Evolutionary conservation across 2,797 vertebrate species (phyloP).

Genomic region (Prunella strophiata): DNA sequence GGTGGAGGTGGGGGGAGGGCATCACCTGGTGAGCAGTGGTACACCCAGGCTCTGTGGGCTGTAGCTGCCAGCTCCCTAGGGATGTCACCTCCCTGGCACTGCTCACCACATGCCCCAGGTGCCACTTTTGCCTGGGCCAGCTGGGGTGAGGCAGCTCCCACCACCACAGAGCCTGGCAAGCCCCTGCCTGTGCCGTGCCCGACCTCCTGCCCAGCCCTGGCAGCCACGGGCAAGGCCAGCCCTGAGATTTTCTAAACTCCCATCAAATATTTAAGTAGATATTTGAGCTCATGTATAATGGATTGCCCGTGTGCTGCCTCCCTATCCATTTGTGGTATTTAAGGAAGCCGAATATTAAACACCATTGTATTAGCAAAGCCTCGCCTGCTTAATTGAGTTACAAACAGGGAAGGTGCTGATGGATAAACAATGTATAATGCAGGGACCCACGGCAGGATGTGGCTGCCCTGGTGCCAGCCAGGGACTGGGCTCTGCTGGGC

Average conservation of each 20-base stretch:
- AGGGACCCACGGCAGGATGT: background rate
- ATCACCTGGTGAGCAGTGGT: background rate
- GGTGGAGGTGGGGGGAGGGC: background rate
- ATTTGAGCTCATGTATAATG: slow-evolving; percentile 68
- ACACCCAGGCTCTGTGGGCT: background rate
- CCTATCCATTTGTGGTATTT: slow-evolving; percentile 61
- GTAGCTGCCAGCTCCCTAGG: background rate
- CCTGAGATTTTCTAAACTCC: slow-evolving; percentile 34
- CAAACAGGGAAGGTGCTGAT: slow-evolving; percentile 32
- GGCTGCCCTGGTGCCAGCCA: background rate
- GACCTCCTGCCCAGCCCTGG: background rate
- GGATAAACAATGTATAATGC: slow-evolving; percentile 51
- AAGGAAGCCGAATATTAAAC: slow-evolving; percentile 67
- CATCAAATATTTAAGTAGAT: slow-evolving; percentile 62
- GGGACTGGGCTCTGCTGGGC: fast-evolving
- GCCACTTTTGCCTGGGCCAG: fast-evolving
- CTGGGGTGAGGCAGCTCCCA: background rate
- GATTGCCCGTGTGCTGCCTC: background rate
- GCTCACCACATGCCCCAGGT: fast-evolving
- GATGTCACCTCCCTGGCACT: background rate
- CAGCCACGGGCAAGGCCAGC: background rate
- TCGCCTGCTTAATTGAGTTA: slow-evolving; percentile 49
- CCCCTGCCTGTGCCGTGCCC: fast-evolving
- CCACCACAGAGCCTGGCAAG: background rate
- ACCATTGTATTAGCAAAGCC: slow-evolving; percentile 61